Conservation (phyloP, 2,888 invertebrate species). For the Drosophila flavopinicola region DNA sequence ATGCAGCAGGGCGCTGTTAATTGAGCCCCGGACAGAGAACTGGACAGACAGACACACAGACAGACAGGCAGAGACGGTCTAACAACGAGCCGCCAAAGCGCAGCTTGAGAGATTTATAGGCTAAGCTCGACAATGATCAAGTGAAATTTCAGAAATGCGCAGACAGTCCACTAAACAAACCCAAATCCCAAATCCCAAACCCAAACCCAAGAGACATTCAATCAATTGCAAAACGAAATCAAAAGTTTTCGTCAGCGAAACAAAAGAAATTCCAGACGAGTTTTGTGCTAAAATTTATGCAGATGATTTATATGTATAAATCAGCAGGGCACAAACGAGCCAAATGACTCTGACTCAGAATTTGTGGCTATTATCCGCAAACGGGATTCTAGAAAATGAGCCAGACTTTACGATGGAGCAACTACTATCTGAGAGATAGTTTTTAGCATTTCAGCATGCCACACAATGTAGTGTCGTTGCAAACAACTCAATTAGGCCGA, state of each 20-base stretch:
- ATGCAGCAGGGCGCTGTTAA: constrained; percentile 56
- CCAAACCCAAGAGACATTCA: constrained; percentile 62
- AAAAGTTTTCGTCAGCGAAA: constrained; percentile 17
- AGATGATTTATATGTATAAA: constrained; percentile 81
- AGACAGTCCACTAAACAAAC: constrained; percentile 49
- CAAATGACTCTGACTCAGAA: constrained; percentile 55
- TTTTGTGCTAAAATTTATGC: constrained; percentile 72
- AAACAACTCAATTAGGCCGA: constrained; percentile 73
- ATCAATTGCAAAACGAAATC: constrained; percentile 55
- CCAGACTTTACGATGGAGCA: constrained; percentile 30
- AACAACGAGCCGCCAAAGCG: constrained; percentile 56
- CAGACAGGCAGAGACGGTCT: constrained; percentile 1
- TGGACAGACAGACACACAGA: not conserved
- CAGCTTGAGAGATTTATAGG: constrained; percentile 59
- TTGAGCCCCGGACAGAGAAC: constrained; percentile 51
- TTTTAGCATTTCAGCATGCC: constrained; percentile 11
- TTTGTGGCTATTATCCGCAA: constrained; percentile 15
- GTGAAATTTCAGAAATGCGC: constrained; percentile 72
- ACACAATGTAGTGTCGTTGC: constrained; percentile 45
- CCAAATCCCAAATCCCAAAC: constrained; percentile 1
- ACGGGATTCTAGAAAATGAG: constrained; percentile 9
- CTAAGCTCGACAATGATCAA: constrained; percentile 48
- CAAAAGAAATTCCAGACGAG: constrained; percentile 74
- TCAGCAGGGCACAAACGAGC: constrained; percentile 33
- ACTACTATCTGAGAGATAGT: constrained; percentile 35